Evolutionary conservation across 2,113 vertebrate species (phyloP).

Genomic region (Gambusia affinis): DNA sequence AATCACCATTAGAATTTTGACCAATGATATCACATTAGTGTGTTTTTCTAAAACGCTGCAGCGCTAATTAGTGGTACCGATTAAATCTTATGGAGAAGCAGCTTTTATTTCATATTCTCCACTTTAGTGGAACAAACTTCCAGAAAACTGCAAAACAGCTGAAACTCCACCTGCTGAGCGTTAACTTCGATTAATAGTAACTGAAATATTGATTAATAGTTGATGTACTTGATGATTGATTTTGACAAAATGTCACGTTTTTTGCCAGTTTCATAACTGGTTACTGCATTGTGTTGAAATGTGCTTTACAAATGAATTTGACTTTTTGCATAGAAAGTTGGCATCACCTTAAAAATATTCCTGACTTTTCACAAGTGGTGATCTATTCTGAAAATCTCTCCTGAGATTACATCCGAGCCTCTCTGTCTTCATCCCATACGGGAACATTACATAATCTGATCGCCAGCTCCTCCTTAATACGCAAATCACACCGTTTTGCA

Average conservation of each 20-base stretch:
- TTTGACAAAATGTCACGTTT: too few relatives aligned
- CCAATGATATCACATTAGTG: neutral
- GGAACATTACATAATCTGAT: constrained; percentile 66
- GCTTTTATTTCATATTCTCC: too few relatives aligned
- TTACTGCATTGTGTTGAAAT: too few relatives aligned
- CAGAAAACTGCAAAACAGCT: too few relatives aligned
- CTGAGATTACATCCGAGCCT: constrained; percentile 36
- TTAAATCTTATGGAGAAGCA: neutral
- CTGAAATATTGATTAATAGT: too few relatives aligned
- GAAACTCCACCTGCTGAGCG: too few relatives aligned
- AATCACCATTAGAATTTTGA: neutral
- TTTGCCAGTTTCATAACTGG: too few relatives aligned
- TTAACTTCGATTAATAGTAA: too few relatives aligned
- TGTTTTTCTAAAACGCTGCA: neutral
- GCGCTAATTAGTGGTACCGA: too few relatives aligned
- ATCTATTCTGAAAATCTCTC: constrained; percentile 55
- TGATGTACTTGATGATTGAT: too few relatives aligned
- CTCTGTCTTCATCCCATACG: constrained; percentile 38
- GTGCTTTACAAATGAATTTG: too few relatives aligned
- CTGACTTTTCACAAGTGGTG: constrained; percentile 26
- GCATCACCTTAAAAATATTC: constrained; percentile 21
- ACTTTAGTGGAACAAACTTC: too few relatives aligned
- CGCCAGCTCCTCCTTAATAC: neutral
- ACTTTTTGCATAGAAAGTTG: neutral
- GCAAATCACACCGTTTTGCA: constrained; percentile 24